A percentile compares a stretch with the other conserved stretches of the same genome.
These are phyloP conservation scores for Hippocampus mohnikei DNA, from an alignment of 2,113 vertebrate genomes.

Conservation along the genomic window DNA sequence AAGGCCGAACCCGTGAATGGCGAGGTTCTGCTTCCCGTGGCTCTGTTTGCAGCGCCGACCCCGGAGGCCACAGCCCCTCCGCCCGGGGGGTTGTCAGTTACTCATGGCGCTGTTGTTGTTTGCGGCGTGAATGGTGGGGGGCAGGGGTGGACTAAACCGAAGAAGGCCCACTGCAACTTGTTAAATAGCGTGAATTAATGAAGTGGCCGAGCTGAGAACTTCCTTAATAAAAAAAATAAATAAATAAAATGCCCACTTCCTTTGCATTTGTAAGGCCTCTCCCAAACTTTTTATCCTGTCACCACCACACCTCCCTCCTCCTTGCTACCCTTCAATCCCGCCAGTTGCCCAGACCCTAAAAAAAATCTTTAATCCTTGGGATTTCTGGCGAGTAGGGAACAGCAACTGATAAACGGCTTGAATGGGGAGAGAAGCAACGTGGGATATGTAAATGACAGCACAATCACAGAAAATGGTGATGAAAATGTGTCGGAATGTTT, in stretches of 20 bases:
- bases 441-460: constrained; percentile 44
- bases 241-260: constrained; percentile 70
- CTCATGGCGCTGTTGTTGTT: constrained; percentile 67
- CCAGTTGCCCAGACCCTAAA: constrained; percentile 30
- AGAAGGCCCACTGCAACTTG: constrained; percentile 68
- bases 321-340: constrained; percentile 8
- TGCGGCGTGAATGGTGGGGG: constrained; percentile 58
- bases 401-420: constrained; percentile 67
- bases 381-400: constrained; percentile 65
- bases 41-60: constrained; percentile 71
- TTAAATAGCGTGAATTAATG: constrained; percentile 78
- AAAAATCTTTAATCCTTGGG: constrained; percentile 72
- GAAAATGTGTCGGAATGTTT: constrained; percentile 49
- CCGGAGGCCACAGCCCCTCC: constrained; percentile 65
- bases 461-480: constrained; percentile 53
- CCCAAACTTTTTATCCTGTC: constrained; percentile 71
- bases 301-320: constrained; percentile 33
- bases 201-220: constrained; percentile 75
- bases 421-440: constrained; percentile 42
- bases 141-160: constrained; percentile 25
- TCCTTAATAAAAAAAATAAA: constrained; percentile 50
- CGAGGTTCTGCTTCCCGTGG: constrained; percentile 63
- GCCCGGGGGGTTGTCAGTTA: constrained; percentile 72
- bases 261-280: constrained; percentile 72
- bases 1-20: constrained; percentile 63